phyloP scores from a whole-genome alignment of 2,888 invertebrate species.

The Cosmia pyralina region DNA sequence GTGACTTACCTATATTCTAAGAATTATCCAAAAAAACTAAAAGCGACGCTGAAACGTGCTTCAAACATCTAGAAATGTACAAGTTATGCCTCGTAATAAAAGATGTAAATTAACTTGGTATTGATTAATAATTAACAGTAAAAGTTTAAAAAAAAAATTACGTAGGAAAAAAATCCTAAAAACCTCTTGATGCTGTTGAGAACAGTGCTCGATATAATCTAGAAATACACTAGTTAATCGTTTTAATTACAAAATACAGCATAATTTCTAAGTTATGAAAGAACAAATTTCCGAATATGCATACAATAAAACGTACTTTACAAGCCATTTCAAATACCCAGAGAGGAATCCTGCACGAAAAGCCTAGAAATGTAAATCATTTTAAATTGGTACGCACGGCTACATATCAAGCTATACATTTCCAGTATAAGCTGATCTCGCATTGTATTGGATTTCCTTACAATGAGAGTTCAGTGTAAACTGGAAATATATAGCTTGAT shows the following conservation, averaged over 20 bases:
- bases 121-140: too few relatives aligned
- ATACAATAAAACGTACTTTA: neutral
- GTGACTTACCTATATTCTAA: too few relatives aligned
- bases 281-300: neutral
- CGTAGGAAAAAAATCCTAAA: neutral
- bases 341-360: neutral
- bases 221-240: neutral
- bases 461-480: too few relatives aligned
- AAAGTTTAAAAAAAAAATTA: neutral
- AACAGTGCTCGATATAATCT: neutral
- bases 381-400: conserved; percentile 8
- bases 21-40: neutral
- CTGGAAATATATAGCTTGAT: too few relatives aligned
- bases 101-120: neutral
- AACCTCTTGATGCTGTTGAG: neutral
- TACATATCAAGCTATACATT: too few relatives aligned
- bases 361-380: neutral
- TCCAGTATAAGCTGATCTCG: too few relatives aligned
- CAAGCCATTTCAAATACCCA: neutral
- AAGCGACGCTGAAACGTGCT: neutral
- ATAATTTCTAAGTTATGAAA: neutral
- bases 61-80: too few relatives aligned
- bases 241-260: neutral
- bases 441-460: too few relatives aligned
- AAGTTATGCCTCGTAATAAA: neutral